Percentiles rank a stretch among this genome's conserved stretches.
These are phyloP conservation scores for Magallana angulata DNA, from an alignment of 1,140 invertebrate species.

Conservation along the genomic window DNA sequence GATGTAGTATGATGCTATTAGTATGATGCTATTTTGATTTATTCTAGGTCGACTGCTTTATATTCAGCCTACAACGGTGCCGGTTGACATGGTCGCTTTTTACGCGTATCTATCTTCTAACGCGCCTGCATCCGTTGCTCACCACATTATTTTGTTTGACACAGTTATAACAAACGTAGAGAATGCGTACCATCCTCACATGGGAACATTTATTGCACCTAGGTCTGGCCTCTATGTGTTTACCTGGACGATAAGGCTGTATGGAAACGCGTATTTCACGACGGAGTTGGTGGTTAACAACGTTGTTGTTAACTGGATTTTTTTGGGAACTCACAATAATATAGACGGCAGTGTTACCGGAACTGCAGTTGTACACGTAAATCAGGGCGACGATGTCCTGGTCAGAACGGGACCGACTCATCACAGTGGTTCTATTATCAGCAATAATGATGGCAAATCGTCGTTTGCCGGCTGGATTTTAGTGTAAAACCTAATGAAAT, in stretches of 20 bases:
- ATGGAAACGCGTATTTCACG: not conserved
- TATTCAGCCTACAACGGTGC: not conserved
- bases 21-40: no score
- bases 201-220: not conserved
- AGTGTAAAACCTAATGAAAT: no score
- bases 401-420: not conserved
- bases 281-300: not conserved
- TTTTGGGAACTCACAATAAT: no score
- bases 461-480: no score
- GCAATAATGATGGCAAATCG: not conserved
- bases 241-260: not conserved
- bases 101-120: not conserved
- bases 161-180: not conserved
- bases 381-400: not conserved
- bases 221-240: not conserved
- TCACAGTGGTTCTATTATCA: not conserved
- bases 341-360: no score
- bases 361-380: no score
- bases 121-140: not conserved
- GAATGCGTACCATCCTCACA: not conserved
- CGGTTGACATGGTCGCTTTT: not conserved
- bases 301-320: no score
- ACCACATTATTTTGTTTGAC: constrained; percentile 7
- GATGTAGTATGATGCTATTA: no score
- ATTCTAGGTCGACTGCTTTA: no score